A percentile compares a stretch with the other conserved stretches of the same genome.
Evolutionary conservation across 2,888 invertebrate genomes (phyloP).

Genomic region (Luperina nickerlii): DNA sequence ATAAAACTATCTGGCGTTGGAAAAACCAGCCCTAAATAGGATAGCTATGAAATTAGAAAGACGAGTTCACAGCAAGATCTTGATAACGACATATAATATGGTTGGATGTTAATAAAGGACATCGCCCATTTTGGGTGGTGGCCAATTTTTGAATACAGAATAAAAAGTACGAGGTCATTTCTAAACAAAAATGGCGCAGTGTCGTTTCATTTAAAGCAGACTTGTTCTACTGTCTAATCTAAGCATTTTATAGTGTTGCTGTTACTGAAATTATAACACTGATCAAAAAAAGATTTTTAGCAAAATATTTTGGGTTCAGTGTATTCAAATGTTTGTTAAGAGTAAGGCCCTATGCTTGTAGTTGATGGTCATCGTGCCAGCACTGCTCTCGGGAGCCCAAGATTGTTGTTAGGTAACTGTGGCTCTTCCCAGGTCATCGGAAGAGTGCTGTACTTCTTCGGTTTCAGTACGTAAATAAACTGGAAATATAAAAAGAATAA

Average conservation of each 20-base stretch:
- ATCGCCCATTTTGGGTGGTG: background rate
- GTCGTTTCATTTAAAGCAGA: background rate
- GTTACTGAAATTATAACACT: background rate
- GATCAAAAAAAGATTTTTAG: slow-evolving; percentile 4
- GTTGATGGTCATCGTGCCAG: slow-evolving; percentile 75
- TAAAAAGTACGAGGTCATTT: background rate
- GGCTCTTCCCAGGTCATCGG: slow-evolving; percentile 77
- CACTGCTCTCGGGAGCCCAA: slow-evolving; percentile 75
- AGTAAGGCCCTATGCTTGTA: background rate
- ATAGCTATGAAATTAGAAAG: background rate
- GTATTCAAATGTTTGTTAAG: slow-evolving; percentile 6
- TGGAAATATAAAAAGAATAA: slow-evolving; percentile 68
- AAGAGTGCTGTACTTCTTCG: slow-evolving; percentile 76
- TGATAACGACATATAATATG: background rate
- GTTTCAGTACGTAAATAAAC: slow-evolving; percentile 84
- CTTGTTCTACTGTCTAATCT: background rate
- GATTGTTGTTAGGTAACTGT: slow-evolving; percentile 61
- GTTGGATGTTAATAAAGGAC: background rate
- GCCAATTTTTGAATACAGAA: background rate
- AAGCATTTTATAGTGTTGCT: background rate
- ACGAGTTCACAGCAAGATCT: background rate
- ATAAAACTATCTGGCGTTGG: too few relatives aligned
- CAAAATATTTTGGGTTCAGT: slow-evolving; percentile 16
- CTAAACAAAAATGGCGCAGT: background rate
- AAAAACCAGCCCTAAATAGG: background rate